These are phyloP conservation scores for Leucoptera coffeella DNA, from an alignment of 2,888 invertebrate genomes.

Conservation along the genomic window DNA sequence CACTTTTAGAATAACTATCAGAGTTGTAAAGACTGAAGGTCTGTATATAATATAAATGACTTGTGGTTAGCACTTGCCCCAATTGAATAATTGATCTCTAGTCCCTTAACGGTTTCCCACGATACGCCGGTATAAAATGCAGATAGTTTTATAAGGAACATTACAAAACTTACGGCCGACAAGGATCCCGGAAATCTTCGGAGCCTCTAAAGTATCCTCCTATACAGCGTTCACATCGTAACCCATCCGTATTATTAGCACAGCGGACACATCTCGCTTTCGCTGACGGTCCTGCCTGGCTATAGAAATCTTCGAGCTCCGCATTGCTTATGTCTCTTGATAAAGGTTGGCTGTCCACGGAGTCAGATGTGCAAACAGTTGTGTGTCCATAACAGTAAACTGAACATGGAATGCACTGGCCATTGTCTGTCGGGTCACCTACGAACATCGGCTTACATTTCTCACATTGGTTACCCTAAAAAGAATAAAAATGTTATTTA, in stretches of 20 bases:
- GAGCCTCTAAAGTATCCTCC: slow-evolving; percentile 70
- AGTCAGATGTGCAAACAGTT: slow-evolving; percentile 64
- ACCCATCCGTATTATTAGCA: slow-evolving; percentile 74
- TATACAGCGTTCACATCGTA: slow-evolving; percentile 75
- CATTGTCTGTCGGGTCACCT: slow-evolving; percentile 84
- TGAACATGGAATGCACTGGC: slow-evolving; percentile 79
- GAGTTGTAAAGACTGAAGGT: too few relatives aligned
- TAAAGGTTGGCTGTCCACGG: slow-evolving; percentile 28
- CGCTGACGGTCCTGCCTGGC: slow-evolving; percentile 61
- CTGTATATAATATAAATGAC: too few relatives aligned
- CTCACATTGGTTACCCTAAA: slow-evolving; percentile 81
- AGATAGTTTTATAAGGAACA: too few relatives aligned
- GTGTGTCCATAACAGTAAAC: slow-evolving; percentile 90
- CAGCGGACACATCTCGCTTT: slow-evolving; percentile 83
- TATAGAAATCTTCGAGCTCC: slow-evolving; percentile 57
- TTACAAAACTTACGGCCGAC: slow-evolving; percentile 59
- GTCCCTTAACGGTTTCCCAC: neutral
- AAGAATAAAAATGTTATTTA: slow-evolving; percentile 6
- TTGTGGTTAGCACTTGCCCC: too few relatives aligned
- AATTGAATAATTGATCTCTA: too few relatives aligned
- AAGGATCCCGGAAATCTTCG: slow-evolving; percentile 69
- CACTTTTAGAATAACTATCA: too few relatives aligned
- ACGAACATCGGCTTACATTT: slow-evolving; percentile 87
- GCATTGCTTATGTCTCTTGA: slow-evolving; percentile 41
- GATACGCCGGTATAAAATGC: slow-evolving; percentile 1